Evolutionary conservation across 2,113 vertebrate species (phyloP), one percentile per base, ranked within the genome.

Genomic region (Silurus asotus): DNA sequence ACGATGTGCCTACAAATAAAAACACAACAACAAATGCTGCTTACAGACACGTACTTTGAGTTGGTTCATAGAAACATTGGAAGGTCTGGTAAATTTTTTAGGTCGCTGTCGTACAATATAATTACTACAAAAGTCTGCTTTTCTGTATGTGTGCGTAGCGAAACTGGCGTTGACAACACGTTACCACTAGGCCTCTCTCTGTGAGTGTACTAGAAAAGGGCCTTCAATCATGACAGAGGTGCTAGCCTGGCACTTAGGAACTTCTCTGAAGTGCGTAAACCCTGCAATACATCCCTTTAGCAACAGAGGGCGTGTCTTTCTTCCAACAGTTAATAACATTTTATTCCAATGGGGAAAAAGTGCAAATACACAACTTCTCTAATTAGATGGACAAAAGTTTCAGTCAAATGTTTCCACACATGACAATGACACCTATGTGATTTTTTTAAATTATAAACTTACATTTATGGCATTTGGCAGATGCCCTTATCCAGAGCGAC

Each of bases 251-350:
- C 59, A 67, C 72, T 51, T 55, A 65, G n/a, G 53, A 37, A 72
- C 80, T 82, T 67, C 80, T 65, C 5, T 48, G 5, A 65, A 65
- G 13, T 67, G 61, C 78, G 53, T 75, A 48, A 65, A 82, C 17
- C 48, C 0, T 67, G 85, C 49, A 79, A 51, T 82, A 51, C 45
- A 49, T 17, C 5, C 11, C 62, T 64, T 65, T 37, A 5, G 1
- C 86, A 78, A 28, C 62, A 87, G 86, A 83, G 81, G 86, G 81
- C 86, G 86, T 61, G 56, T 58, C 37, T 10, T 25, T 15, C 51
- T 7, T 20, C 6, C 13, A 45, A 11, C 15, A 70, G 5, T 70
- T 15, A 15, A 69, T 11, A 14, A 72, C 17, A 72, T 75, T 75
- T 75, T 7, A 53, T 72, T 9, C 10, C 8, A 13, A 10, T 65